phyloP scores from a whole-genome alignment of 2,797 vertebrate genomes.

The Acanthiza pusilla region DNA sequence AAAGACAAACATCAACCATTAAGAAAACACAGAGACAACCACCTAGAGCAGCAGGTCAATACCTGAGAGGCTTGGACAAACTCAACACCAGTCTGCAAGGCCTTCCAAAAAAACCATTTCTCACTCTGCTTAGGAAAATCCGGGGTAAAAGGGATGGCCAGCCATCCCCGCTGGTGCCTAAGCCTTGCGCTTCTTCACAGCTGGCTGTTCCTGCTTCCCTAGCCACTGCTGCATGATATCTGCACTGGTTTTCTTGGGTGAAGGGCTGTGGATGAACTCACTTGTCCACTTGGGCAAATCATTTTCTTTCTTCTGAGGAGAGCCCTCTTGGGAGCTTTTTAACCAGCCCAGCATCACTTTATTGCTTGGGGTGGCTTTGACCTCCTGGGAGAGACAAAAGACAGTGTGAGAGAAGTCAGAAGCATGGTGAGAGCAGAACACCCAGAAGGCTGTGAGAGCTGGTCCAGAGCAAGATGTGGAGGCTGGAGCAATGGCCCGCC shows the following conservation, averaged over 20 bases:
- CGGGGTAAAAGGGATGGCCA: neutral
- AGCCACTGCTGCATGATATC: conserved; percentile 71
- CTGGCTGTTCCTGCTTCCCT: conserved; percentile 41
- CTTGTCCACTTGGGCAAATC: conserved; percentile 61
- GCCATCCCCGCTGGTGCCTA: conserved; percentile 17
- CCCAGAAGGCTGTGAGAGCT: neutral
- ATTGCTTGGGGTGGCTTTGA: conserved; percentile 77
- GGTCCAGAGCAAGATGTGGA: neutral
- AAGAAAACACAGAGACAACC: neutral
- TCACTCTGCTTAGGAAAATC: neutral
- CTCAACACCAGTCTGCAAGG: neutral
- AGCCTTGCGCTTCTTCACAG: conserved; percentile 74
- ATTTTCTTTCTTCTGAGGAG: conserved; percentile 73
- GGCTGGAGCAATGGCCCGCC: neutral
- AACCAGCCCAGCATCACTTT: conserved; percentile 88
- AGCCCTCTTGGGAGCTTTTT: conserved; percentile 61
- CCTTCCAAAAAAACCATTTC: neutral
- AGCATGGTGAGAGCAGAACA: neutral
- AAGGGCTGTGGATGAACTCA: conserved; percentile 61
- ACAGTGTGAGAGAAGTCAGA: neutral
- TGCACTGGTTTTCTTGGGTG: conserved; percentile 45
- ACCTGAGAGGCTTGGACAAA: neutral
- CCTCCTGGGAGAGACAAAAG: conserved; percentile 70
- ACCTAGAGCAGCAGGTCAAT: neutral
- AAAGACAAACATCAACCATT: neutral